These are phyloP conservation scores for Ceryle rudis DNA, from an alignment of 2,797 vertebrate species.

Conservation along the genomic window DNA sequence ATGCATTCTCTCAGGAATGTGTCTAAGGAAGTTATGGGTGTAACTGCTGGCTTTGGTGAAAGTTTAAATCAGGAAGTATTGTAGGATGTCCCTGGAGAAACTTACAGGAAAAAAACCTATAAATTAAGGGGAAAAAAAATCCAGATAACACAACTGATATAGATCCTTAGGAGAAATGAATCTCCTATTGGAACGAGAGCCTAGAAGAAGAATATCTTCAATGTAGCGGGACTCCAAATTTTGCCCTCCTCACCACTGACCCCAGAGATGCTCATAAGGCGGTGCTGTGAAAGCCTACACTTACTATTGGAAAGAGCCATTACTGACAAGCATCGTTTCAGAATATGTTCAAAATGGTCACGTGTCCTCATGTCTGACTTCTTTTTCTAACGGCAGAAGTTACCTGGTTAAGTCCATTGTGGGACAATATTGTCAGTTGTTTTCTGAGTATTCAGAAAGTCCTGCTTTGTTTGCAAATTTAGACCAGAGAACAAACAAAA, in stretches of 20 bases:
- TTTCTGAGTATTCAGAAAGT: background rate
- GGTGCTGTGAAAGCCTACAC: background rate
- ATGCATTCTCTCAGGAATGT: slow-evolving; percentile 50
- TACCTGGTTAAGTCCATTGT: background rate
- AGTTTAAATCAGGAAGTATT: background rate
- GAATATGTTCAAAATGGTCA: background rate
- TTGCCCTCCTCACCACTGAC: background rate
- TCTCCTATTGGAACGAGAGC: background rate
- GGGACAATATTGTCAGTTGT: background rate
- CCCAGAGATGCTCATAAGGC: background rate
- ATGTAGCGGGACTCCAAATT: background rate
- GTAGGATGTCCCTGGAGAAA: slow-evolving; percentile 9
- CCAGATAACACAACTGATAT: background rate
- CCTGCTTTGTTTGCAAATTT: background rate
- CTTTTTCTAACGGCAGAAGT: background rate
- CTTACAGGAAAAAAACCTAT: slow-evolving; percentile 5
- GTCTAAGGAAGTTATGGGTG: slow-evolving; percentile 54
- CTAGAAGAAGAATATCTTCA: background rate
- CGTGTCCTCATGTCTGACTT: background rate
- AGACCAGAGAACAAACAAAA: background rate
- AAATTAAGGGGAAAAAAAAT: background rate
- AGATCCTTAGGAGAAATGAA: background rate
- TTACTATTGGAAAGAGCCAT: background rate
- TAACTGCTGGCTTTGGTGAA: slow-evolving; percentile 30
- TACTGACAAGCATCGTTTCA: background rate